phyloP scores from a whole-genome alignment of 2,797 vertebrate genomes.

The Pseudochaenichthys georgianus region DNA sequence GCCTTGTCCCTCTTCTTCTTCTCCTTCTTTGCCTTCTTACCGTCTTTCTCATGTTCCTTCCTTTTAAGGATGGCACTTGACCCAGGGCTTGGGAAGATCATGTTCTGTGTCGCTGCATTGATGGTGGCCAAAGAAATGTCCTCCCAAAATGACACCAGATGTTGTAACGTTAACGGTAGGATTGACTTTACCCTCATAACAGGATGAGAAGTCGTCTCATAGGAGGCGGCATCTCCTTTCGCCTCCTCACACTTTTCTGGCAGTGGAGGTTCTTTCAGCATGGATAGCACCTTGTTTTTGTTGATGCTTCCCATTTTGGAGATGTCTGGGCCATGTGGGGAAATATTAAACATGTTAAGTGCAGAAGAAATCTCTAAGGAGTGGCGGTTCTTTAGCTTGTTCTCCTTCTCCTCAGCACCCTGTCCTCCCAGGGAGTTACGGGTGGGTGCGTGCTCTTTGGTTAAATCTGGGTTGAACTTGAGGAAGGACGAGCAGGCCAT shows the following conservation, averaged over 20 bases:
- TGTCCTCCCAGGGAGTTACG: constrained; percentile 92
- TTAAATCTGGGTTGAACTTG: constrained; percentile 98
- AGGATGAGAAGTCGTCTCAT: constrained; percentile 89
- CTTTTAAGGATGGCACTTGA: constrained; percentile 98
- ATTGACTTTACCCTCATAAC: constrained; percentile 92
- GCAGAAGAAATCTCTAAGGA: constrained; percentile 98
- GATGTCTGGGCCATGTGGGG: constrained; percentile 98
- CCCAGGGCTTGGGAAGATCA: constrained; percentile 99
- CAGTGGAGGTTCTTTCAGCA: constrained; percentile 97
- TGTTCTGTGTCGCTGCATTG: constrained; percentile 98
- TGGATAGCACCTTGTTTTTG: constrained; percentile 99
- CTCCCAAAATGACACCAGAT: constrained; percentile 99
- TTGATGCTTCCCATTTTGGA: constrained; percentile 99
- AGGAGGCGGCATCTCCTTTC: constrained; percentile 88
- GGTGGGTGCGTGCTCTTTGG: constrained; percentile 97
- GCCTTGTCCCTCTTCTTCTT: constrained; percentile 98
- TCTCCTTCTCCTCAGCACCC: constrained; percentile 94
- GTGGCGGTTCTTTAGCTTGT: constrained; percentile 97
- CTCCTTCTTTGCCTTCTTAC: constrained; percentile 96
- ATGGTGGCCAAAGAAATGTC: constrained; percentile 99
- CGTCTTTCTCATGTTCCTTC: constrained; percentile 97
- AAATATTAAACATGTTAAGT: constrained; percentile 98
- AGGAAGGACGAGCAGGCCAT: constrained; percentile 99
- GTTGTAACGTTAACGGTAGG: constrained; percentile 95
- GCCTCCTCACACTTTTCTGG: constrained; percentile 98